These are phyloP conservation scores for Carlito syrichta DNA, from an alignment of 2,113 vertebrate genomes.

Conservation along the genomic window DNA sequence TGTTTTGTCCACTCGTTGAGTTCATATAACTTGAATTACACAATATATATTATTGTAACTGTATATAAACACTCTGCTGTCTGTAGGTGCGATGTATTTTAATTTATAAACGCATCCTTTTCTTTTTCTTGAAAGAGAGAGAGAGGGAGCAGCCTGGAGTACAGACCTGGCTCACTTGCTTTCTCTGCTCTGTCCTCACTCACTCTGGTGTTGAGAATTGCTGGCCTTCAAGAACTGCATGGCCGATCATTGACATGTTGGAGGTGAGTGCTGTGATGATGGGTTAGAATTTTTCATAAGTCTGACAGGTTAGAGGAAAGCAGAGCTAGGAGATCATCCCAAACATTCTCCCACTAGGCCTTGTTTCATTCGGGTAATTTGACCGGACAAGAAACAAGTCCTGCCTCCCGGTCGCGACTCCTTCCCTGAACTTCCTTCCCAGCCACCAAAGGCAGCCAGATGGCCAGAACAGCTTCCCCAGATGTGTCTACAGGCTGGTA, in stretches of 20 bases:
- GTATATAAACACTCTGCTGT: fast-evolving
- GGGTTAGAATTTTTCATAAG: neutral
- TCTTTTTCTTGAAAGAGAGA: neutral
- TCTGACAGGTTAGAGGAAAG: neutral
- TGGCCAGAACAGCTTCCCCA: fast-evolving
- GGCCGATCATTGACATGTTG: neutral
- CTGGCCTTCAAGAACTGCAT: fast-evolving
- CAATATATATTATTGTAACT: neutral
- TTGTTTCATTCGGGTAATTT: fast-evolving
- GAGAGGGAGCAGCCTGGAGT: too few species aligned
- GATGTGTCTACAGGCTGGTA: fast-evolving
- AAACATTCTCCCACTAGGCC: fast-evolving
- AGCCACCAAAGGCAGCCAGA: too few species aligned
- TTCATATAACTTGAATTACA: fast-evolving
- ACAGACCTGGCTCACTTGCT: fast-evolving
- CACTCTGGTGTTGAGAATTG: fast-evolving
- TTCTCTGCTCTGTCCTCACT: fast-evolving
- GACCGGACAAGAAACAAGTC: neutral
- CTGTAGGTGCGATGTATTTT: too few species aligned
- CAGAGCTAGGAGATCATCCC: neutral
- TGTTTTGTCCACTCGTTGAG: fast-evolving
- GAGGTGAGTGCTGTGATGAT: neutral
- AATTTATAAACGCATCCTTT: neutral
- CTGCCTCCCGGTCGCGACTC: fast-evolving
- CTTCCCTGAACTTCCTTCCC: fast-evolving